Evolutionary conservation across 2,113 vertebrate genomes (phyloP).

Genomic region (Eudorcas thomsonii): DNA sequence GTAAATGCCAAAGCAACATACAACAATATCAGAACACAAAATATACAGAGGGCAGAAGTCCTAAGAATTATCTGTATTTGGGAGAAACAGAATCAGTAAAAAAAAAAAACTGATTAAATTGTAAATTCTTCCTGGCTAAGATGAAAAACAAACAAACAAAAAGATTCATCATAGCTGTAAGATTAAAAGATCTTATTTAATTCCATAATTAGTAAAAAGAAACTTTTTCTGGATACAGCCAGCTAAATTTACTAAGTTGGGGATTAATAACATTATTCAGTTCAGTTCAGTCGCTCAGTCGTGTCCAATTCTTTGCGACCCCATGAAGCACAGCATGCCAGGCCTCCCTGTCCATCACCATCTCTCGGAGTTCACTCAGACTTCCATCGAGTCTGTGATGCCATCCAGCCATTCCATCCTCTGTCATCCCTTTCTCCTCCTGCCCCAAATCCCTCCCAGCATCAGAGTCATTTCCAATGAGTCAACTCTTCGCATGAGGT

Average conservation of each 20-base stretch:
- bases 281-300: no score
- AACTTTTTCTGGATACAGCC: not conserved
- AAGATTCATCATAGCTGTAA: not conserved
- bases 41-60: not conserved
- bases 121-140: not conserved
- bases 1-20: not conserved
- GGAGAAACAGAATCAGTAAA: not conserved
- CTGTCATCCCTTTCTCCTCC: no score
- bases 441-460: no score
- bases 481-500: no score
- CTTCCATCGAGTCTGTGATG: no score
- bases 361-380: no score
- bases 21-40: not conserved
- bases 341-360: no score
- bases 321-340: no score
- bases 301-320: no score
- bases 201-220: not conserved
- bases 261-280: not conserved
- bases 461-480: no score
- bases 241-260: not conserved
- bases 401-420: no score
- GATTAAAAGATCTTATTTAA: not conserved
- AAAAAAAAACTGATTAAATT: not conserved
- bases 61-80: not conserved
- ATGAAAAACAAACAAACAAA: not conserved